Conservation (phyloP, 2,113 vertebrate species). For the Dermatemys mawii region DNA sequence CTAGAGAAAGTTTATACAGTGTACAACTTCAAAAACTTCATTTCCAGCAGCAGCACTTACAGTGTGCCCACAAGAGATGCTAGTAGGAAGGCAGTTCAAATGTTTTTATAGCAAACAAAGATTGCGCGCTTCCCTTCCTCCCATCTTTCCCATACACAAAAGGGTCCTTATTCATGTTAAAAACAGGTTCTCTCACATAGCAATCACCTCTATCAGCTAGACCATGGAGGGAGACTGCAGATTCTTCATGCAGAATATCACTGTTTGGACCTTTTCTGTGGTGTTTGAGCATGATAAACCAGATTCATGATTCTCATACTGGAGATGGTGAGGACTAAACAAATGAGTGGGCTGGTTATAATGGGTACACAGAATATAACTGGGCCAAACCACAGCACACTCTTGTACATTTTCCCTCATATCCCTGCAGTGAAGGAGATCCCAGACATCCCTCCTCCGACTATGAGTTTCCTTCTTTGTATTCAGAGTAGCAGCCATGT, state of each 20-base stretch:
- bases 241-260: background rate
- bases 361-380: background rate
- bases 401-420: background rate
- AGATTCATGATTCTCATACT: background rate
- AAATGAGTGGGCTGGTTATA: constrained; percentile 11
- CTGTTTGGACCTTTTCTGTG: background rate
- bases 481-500: too few species aligned
- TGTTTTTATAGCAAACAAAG: background rate
- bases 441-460: constrained; percentile 39
- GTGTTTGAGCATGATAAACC: background rate
- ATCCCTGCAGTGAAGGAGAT: background rate
- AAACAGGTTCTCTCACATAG: background rate
- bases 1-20: background rate
- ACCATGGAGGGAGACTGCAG: background rate
- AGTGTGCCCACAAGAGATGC: background rate
- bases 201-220: background rate
- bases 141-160: background rate
- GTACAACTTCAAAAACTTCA: rapidly evolving
- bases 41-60: background rate
- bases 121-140: background rate
- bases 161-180: background rate
- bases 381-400: background rate
- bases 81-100: background rate
- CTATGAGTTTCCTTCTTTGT: background rate
- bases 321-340: constrained; percentile 5